These are phyloP conservation scores for Nasonia giraulti DNA, from an alignment of 1,140 invertebrate species.

Conservation along the genomic window DNA sequence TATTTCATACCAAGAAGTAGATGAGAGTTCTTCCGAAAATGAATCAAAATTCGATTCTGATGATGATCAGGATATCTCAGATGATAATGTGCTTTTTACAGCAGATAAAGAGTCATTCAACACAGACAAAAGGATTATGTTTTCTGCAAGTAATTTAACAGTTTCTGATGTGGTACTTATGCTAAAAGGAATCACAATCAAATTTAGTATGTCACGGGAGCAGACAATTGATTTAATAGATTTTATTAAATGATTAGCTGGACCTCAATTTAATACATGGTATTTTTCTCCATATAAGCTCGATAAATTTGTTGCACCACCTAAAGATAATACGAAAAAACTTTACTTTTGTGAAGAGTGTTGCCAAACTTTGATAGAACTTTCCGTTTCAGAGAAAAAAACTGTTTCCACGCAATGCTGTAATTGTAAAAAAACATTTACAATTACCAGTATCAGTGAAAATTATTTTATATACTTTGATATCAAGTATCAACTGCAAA, in stretches of 20 bases:
- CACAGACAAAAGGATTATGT: neutral
- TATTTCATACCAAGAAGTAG: neutral
- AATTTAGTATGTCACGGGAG: neutral
- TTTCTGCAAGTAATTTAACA: conserved; percentile 2
- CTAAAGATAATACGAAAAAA: too few relatives aligned
- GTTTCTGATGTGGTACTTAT: conserved; percentile 21
- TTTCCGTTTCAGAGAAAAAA: neutral
- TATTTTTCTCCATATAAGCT: too few relatives aligned
- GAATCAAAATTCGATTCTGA: too few relatives aligned
- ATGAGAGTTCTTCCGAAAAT: too few relatives aligned
- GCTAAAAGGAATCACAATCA: conserved; percentile 4
- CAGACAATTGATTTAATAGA: neutral
- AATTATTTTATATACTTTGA: conserved; percentile 20
- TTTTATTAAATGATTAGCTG: conserved; percentile 14
- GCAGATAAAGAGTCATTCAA: neutral
- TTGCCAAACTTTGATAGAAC: neutral
- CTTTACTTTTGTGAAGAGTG: neutral
- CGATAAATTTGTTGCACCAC: too few relatives aligned
- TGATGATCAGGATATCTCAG: conserved; percentile 9
- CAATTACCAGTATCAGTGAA: neutral
- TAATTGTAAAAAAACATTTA: neutral
- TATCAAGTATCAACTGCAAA: conserved; percentile 5
- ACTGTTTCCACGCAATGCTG: neutral
- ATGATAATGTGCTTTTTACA: neutral
- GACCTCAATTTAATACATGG: too few relatives aligned